phyloP scores from a whole-genome alignment of 2,797 vertebrate genomes.

The Bovichtus variegatus region DNA sequence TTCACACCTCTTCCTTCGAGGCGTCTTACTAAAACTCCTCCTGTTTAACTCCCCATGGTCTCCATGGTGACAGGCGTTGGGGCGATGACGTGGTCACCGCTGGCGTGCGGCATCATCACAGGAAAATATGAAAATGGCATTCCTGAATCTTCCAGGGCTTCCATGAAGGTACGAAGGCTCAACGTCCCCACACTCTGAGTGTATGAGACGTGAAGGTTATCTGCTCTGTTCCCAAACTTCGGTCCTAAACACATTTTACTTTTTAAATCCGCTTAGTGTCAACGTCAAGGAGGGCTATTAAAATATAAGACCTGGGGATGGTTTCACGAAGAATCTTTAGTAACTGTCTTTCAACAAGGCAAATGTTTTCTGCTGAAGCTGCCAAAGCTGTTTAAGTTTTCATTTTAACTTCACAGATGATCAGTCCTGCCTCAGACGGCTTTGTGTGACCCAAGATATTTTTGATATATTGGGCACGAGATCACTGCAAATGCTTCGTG shows the following conservation, averaged over 20 bases:
- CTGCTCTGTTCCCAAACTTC: neutral
- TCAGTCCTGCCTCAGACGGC: neutral
- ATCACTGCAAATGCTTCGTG: no score
- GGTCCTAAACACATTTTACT: neutral
- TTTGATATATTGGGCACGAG: no score
- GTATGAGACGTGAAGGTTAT: neutral
- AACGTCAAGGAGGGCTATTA: neutral
- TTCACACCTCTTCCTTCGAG: slow-evolving; percentile 11
- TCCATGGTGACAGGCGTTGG: slow-evolving; percentile 90
- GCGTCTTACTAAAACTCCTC: neutral
- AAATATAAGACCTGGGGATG: neutral
- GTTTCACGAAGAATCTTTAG: neutral
- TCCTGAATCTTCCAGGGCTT: slow-evolving; percentile 95
- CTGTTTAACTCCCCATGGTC: slow-evolving; percentile 31
- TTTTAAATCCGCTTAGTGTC: neutral
- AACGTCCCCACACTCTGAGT: neutral
- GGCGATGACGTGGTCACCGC: slow-evolving; percentile 98
- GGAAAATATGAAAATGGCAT: slow-evolving; percentile 98
- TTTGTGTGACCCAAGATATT: no score
- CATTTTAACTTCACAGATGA: neutral
- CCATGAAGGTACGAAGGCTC: slow-evolving; percentile 91
- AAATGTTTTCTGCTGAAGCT: neutral
- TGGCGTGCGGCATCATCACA: slow-evolving; percentile 97
- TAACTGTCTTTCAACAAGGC: neutral
- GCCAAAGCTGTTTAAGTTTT: neutral